Evolutionary conservation across 2,888 invertebrate species (phyloP).

Genomic region (Chrysotoxum bicinctum): DNA sequence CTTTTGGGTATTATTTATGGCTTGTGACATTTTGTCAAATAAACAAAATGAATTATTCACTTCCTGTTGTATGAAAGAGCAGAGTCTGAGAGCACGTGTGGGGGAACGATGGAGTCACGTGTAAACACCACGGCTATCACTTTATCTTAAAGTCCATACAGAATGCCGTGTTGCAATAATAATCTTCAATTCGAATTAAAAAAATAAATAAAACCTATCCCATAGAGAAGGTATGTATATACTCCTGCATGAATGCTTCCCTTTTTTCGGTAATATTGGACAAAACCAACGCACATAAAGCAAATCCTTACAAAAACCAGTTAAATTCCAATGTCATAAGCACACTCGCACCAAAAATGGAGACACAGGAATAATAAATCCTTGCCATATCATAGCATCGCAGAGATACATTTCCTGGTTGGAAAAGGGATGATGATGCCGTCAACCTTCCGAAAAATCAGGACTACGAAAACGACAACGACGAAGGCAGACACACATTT

Average conservation of each 20-base stretch:
- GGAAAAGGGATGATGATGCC: conserved; percentile 9
- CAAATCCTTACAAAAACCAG: conserved; percentile 54
- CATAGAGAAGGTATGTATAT: not conserved
- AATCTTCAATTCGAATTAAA: conserved; percentile 23
- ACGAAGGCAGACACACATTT: not conserved
- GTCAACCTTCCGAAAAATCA: conserved; percentile 40
- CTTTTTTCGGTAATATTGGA: conserved; percentile 3
- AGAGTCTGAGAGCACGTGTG: not conserved
- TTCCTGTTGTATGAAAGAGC: not conserved
- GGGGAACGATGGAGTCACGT: conserved; percentile 29
- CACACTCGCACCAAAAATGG: conserved; percentile 56
- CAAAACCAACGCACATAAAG: conserved; percentile 9
- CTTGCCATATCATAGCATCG: conserved; percentile 62
- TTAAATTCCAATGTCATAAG: conserved; percentile 70
- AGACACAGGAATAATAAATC: conserved; percentile 65
- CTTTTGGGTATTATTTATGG: conserved; percentile 68
- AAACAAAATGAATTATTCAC: conserved; percentile 54
- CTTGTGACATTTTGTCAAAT: conserved; percentile 68
- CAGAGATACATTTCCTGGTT: conserved; percentile 56
- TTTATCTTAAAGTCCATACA: conserved; percentile 8
- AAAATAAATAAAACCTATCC: not conserved
- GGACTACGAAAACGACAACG: conserved; percentile 17
- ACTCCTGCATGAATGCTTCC: not conserved
- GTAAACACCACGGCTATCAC: conserved; percentile 32
- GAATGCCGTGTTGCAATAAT: conserved; percentile 40